A percentile compares a stretch with the other conserved stretches of the same genome.
phyloP scores from a whole-genome alignment of 2,113 vertebrate species.

The Megaceryle torquata region DNA sequence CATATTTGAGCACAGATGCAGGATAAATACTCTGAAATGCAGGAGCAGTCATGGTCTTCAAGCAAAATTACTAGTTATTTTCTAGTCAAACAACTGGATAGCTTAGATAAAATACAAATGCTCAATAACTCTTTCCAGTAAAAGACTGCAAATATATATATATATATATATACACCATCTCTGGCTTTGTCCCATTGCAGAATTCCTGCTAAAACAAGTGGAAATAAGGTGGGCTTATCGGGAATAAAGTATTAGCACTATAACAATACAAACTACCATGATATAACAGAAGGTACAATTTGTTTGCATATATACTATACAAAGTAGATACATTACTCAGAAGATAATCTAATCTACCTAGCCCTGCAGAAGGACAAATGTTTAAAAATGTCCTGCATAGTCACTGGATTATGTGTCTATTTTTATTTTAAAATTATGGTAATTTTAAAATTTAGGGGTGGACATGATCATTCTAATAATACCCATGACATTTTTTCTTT shows the following conservation, averaged over 20 bases:
- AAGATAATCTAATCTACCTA: neutral
- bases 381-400: neutral
- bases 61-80: neutral
- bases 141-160: neutral
- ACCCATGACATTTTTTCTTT: neutral
- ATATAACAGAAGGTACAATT: neutral
- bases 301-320: neutral
- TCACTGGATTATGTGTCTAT: neutral
- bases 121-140: neutral
- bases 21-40: neutral
- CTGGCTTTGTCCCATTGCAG: neutral
- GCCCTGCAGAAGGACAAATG: neutral
- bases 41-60: neutral
- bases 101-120: neutral
- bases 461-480: neutral
- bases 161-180: neutral
- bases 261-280: neutral
- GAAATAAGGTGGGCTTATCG: neutral
- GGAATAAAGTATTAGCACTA: neutral
- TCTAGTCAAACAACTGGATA: neutral
- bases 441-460: neutral
- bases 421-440: neutral
- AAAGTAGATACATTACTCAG: neutral
- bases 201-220: neutral
- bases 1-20: neutral